Evolutionary conservation across 1,140 invertebrate species (phyloP), one percentile per base, ranked within the genome.

Genomic region (Plutomurus gul): DNA sequence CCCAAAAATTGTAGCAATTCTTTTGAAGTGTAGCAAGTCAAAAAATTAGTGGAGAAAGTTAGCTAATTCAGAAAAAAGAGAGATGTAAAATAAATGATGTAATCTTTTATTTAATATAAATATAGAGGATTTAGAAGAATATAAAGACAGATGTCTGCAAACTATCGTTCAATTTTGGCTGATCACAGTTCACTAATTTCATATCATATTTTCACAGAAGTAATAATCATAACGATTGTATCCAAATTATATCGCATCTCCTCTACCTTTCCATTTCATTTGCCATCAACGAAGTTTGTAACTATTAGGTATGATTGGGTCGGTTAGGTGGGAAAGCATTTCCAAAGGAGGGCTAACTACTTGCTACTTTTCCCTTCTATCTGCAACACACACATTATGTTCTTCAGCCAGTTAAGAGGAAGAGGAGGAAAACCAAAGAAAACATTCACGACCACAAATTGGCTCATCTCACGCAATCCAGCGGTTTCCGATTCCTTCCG

Each of bases 381-480:
- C 16, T 47, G n/a, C 43, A 47, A n/a, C n/a, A n/a, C n/a, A n/a
- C n/a, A n/a, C n/a, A n/a, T n/a, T n/a, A n/a, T n/a, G n/a, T n/a
- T n/a, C n/a, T n/a, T n/a, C n/a, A n/a, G n/a, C n/a, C n/a, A n/a
- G n/a, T n/a, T n/a, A n/a, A n/a, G n/a, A n/a, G n/a, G n/a, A n/a
- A n/a, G n/a, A n/a, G n/a, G 56, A 65, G 56, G 56, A 30, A 36
- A 65, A 65, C 27, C 56, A 30, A 36, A 27, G 56, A 65, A 65
- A 65, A 65, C 56, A 65, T 65, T 65, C 56, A 30, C n/a, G 27
- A 2, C 56, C 56, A 65, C 56, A 65, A 65, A 65, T 65, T 65
- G 56, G 56, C 25, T 65, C 56, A 65, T 65, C 56, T 65, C 56
- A 65, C 56, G 56, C 56, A 65, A 65, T 65, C 27, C 56, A 65